Evolutionary conservation across 2,797 vertebrate genomes (phyloP).

Genomic region (Ptychobarbus kaznakovi): DNA sequence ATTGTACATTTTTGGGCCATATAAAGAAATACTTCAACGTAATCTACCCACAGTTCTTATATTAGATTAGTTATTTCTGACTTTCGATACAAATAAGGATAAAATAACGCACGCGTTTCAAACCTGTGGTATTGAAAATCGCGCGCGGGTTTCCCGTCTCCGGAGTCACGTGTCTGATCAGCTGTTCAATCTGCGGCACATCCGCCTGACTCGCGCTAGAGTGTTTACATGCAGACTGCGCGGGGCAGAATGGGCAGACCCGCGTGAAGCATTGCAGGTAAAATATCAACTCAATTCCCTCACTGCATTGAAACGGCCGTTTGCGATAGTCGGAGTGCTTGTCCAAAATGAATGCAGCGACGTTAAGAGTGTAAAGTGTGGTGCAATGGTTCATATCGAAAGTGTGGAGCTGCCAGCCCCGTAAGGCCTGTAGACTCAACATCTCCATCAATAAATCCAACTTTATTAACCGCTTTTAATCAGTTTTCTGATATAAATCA

Average conservation of each 20-base stretch:
- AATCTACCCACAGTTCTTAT: not conserved
- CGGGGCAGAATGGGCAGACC: slow-evolving; percentile 70
- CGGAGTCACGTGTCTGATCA: slow-evolving; percentile 75
- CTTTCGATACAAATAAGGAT: not conserved
- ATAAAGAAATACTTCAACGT: not conserved
- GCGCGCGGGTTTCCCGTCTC: not conserved
- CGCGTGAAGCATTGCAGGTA: slow-evolving; percentile 72
- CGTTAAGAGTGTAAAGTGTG: not conserved
- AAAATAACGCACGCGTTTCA: not conserved
- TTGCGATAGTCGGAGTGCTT: not conserved
- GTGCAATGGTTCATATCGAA: slow-evolving; percentile 19
- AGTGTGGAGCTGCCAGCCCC: slow-evolving; percentile 15
- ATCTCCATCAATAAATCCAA: slow-evolving; percentile 4
- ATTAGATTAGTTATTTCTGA: not conserved
- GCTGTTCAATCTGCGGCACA: slow-evolving; percentile 71
- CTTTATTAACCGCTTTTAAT: not conserved
- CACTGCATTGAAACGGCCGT: not conserved
- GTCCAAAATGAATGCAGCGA: not conserved
- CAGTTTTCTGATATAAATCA: not conserved
- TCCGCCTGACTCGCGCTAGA: slow-evolving; percentile 76
- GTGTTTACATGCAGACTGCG: slow-evolving; percentile 74
- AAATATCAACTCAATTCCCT: not conserved
- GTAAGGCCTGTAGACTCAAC: slow-evolving; percentile 34
- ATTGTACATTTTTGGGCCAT: not conserved
- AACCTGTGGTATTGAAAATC: not conserved